phyloP scores from a whole-genome alignment of 2,797 vertebrate genomes.

The Toxotes lorentzi region DNA sequence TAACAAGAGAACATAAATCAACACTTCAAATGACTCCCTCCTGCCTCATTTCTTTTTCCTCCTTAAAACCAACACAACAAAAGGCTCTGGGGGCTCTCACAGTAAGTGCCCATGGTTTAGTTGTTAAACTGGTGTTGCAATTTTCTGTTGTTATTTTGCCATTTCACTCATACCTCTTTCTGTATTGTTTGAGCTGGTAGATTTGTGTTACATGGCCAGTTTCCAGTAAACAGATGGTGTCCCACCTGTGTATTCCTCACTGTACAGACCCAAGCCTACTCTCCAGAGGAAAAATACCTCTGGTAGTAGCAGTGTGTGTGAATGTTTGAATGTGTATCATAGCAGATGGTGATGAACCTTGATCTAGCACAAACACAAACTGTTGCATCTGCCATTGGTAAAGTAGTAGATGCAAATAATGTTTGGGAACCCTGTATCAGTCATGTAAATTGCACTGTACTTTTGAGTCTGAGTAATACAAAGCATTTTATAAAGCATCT shows the following conservation, averaged over 20 bases:
- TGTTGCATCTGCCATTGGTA: constrained; percentile 1
- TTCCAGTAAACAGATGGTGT: constrained; percentile 42
- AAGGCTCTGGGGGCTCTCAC: not conserved
- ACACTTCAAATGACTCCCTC: constrained; percentile 11
- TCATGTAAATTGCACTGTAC: not conserved
- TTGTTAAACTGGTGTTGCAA: constrained; percentile 16
- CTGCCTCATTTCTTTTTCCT: not conserved
- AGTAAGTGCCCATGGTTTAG: not conserved
- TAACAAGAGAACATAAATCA: constrained; percentile 30
- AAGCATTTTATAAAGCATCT: not conserved
- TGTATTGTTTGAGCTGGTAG: constrained; percentile 1
- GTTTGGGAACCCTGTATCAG: not conserved
- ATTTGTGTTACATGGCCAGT: constrained; percentile 35
- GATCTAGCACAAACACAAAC: constrained; percentile 15
- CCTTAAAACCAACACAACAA: constrained; percentile 23
- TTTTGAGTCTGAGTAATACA: not conserved
- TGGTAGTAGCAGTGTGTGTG: not conserved
- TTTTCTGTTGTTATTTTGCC: constrained; percentile 7
- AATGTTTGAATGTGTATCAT: constrained; percentile 12
- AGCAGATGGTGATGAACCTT: constrained; percentile 1
- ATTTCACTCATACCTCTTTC: constrained; percentile 19
- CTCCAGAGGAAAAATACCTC: not conserved
- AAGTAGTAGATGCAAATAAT: not conserved
- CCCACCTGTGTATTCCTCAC: constrained; percentile 19
- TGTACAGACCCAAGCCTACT: constrained; percentile 5